Base-by-base conservation (phyloP, 2,888 invertebrate genomes). In the Tricholauxania praeusta region DNA sequence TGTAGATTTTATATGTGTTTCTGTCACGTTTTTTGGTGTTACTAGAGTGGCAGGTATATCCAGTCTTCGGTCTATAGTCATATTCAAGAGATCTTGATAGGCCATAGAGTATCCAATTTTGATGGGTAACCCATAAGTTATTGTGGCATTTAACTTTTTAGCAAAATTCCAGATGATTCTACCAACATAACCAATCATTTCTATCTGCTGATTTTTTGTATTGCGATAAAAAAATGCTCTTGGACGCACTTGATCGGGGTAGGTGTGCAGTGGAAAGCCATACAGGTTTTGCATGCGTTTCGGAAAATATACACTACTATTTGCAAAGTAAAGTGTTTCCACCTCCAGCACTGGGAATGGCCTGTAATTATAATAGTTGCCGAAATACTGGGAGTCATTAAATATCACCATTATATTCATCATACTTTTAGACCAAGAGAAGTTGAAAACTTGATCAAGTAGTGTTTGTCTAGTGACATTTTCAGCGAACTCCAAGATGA, bases 181-280 rank as follows among this genome's bases (percentile, higher is more conserved):
- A 1, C 47, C 68, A 1, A 82, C 59, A n/a, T 81, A 82, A 0
- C 84, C 84, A 0, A 66, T 57, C 1, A 81, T 17, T 8, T 76
- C 71, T 1, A 39, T 7, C 1, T 73, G 6, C 6, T 77, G 74
- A 1, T 77, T 60, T 2, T 32, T 14, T 0, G 55, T 12, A 64
- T 79, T 69, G 8, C 22, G 73, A 69, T 79, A 80, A 6, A 78
- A 32, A 4, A 82, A 72, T n/a, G 77, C 74, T 4, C 82, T 79
- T 0, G 85, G 84, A 3, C 79, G 64, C 4, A 80, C 28, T 47
- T 80, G 79, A 66, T 82, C 82, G 12, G 81, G 74, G 19, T 80
- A 39, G 0, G 75, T 77, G 1, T 6, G 47, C 1, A 84, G 75
- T 0, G 66, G 63, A 47, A 74, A 59, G 3, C 80, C 79, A 0